phyloP scores from a whole-genome alignment of 2,113 vertebrate genomes.

The Oreochromis niloticus region DNA sequence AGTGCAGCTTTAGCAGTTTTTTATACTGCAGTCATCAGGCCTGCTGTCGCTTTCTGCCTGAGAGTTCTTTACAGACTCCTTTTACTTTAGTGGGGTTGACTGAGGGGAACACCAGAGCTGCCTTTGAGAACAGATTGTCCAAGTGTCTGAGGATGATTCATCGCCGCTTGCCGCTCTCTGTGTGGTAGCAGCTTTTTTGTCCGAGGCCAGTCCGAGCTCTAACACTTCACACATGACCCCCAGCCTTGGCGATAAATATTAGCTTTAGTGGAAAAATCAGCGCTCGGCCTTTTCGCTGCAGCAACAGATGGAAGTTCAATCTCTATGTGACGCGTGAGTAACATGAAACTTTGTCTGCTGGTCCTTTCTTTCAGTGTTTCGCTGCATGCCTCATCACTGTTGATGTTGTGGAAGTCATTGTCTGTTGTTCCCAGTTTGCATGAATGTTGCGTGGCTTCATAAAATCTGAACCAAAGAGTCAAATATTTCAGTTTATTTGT shows the following conservation, averaged over 20 bases:
- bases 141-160: background rate
- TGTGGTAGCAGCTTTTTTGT: background rate
- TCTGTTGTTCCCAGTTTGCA: background rate
- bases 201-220: background rate
- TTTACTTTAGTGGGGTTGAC: background rate
- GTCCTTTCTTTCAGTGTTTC: background rate
- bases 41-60: background rate
- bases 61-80: background rate
- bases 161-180: background rate
- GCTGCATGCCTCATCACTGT: background rate
- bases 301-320: background rate
- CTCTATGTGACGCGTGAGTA: accelerated
- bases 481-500: background rate
- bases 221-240: background rate
- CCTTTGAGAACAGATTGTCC: accelerated
- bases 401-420: background rate
- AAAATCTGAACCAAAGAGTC: background rate
- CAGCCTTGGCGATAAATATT: background rate
- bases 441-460: background rate
- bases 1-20: background rate
- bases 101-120: background rate
- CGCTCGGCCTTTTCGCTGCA: background rate
- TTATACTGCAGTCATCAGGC: background rate
- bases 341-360: background rate
- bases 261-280: background rate